These are phyloP conservation scores for Sabellastarte sp. DNA, from an alignment of 2,888 invertebrate species.

Conservation along the genomic window DNA sequence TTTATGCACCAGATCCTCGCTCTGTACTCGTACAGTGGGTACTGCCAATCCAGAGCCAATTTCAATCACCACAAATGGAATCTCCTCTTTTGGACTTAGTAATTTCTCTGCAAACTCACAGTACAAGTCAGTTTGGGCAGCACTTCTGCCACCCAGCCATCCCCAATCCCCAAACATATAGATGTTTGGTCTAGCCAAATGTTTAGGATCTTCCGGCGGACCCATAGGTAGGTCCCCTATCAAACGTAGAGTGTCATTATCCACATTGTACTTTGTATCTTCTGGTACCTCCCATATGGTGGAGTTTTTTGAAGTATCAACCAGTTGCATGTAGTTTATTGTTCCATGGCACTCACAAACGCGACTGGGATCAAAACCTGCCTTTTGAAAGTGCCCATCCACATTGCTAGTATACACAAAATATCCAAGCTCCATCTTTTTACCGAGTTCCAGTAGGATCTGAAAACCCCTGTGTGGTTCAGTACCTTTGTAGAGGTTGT, in stretches of 20 bases:
- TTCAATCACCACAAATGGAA: slow-evolving; percentile 19
- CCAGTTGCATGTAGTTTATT: slow-evolving; percentile 22
- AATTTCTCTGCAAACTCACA: slow-evolving; percentile 2
- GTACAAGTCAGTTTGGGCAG: slow-evolving; percentile 7
- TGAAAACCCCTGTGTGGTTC: slow-evolving; percentile 27
- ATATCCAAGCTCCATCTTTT: slow-evolving; percentile 15
- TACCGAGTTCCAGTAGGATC: slow-evolving; percentile 19
- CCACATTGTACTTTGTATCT: slow-evolving; percentile 11
- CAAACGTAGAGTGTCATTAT: slow-evolving; percentile 12
- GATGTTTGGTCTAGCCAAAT: slow-evolving; percentile 26
- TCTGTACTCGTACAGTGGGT: slow-evolving; percentile 17
- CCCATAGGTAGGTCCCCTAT: slow-evolving; percentile 16
- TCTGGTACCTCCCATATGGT: slow-evolving; percentile 22
- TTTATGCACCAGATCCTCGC: slow-evolving; percentile 14
- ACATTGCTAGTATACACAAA: slow-evolving; percentile 31
- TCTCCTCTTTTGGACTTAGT: no score
- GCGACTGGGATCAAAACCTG: slow-evolving; percentile 23
- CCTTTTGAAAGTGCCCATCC: slow-evolving; percentile 30
- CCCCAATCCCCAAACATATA: slow-evolving; percentile 25
- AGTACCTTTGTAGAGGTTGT: slow-evolving; percentile 19
- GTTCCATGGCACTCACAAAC: slow-evolving; percentile 27
- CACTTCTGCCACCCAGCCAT: slow-evolving; percentile 9
- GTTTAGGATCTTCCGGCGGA: slow-evolving; percentile 6
- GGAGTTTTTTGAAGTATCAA: neutral
- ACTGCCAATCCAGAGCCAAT: slow-evolving; percentile 25